A percentile compares a stretch with the other conserved stretches of the same genome.
phyloP scores from a whole-genome alignment of 2,113 vertebrate species.

The Morone chrysops region DNA sequence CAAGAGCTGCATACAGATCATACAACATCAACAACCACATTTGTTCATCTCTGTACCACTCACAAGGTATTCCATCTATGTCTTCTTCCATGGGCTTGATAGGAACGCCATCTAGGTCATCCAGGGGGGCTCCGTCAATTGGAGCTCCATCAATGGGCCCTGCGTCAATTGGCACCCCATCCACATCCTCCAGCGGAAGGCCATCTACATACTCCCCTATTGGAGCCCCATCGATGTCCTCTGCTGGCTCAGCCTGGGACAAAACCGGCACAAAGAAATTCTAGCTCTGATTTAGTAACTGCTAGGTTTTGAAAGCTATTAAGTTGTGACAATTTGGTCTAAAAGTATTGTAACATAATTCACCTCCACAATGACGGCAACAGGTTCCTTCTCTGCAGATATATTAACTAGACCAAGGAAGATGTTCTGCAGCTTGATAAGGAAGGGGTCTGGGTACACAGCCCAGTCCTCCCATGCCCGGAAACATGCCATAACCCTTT shows the following conservation, averaged over 20 bases:
- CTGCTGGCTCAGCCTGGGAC: slow-evolving; percentile 70
- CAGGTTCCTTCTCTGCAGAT: slow-evolving; percentile 89
- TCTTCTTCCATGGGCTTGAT: slow-evolving; percentile 96
- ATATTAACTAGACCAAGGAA: slow-evolving; percentile 98
- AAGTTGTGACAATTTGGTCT: background rate
- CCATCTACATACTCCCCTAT: slow-evolving; percentile 94
- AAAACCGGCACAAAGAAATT: background rate
- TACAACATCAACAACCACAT: background rate
- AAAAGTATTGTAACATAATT: background rate
- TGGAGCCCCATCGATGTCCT: slow-evolving; percentile 96
- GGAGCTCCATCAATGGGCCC: slow-evolving; percentile 82
- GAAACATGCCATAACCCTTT: slow-evolving; percentile 99
- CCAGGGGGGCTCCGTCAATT: slow-evolving; percentile 88
- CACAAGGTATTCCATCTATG: slow-evolving; percentile 96
- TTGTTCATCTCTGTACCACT: slow-evolving; percentile 58
- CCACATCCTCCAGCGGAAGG: slow-evolving; percentile 92
- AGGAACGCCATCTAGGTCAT: slow-evolving; percentile 95
- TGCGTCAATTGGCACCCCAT: slow-evolving; percentile 92
- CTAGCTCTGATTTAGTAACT: background rate
- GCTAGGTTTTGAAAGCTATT: background rate
- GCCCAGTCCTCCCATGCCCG: slow-evolving; percentile 99
- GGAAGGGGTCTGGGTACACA: slow-evolving; percentile 98
- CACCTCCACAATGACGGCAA: slow-evolving; percentile 65
- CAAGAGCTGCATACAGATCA: background rate
- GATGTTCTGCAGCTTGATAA: slow-evolving; percentile 99